phyloP scores from a whole-genome alignment of 2,113 vertebrate species.

The Charina bottae region DNA sequence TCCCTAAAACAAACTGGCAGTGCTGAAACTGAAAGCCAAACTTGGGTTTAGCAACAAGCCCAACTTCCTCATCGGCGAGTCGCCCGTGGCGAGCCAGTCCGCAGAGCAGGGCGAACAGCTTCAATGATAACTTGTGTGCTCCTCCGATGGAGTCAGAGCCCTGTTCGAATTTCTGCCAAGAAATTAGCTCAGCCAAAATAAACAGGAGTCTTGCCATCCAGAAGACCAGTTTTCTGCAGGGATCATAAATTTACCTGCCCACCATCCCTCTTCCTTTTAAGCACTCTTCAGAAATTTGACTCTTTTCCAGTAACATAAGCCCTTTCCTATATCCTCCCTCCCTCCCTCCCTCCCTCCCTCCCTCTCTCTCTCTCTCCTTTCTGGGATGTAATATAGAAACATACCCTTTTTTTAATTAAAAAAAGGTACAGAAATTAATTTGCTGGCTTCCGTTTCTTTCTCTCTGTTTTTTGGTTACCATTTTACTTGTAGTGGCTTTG shows the following conservation, averaged over 20 bases:
- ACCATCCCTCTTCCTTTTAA: conserved; percentile 46
- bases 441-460: conserved; percentile 59
- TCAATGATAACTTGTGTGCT: too few relatives aligned
- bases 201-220: not conserved
- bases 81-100: too few relatives aligned
- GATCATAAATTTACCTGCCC: not conserved
- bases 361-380: conserved; percentile 33
- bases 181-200: not conserved
- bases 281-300: conserved; percentile 47
- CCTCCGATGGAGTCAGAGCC: not conserved
- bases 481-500: conserved; percentile 68
- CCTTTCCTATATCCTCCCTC: not conserved
- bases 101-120: too few relatives aligned
- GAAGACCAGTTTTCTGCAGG: not conserved
- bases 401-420: not conserved
- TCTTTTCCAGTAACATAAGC: not conserved
- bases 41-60: too few relatives aligned
- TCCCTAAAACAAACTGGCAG: too few relatives aligned
- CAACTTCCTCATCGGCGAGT: too few relatives aligned
- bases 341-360: conserved; percentile 28
- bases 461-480: conserved; percentile 56
- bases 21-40: too few relatives aligned
- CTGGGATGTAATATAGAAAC: conserved; percentile 63
- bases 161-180: not conserved
- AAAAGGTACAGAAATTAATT: conserved; percentile 64